Evolutionary conservation across 2,113 vertebrate species (phyloP), one percentile per base, ranked within the genome.

Genomic region (Lophius piscatorius): DNA sequence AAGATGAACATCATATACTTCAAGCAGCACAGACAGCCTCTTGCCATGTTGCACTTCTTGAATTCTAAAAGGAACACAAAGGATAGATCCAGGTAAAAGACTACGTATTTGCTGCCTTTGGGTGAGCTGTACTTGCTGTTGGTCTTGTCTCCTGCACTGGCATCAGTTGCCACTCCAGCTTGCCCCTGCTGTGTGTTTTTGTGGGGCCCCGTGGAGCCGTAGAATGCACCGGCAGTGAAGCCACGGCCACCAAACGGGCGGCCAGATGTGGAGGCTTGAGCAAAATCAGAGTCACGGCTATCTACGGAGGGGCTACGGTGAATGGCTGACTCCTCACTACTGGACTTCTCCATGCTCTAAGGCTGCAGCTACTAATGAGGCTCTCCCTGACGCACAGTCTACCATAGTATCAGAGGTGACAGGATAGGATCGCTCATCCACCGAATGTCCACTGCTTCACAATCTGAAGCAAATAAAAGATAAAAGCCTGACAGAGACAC

Each of bases 21-120:
- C 91, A 99, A 91, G 90, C 96, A 98, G 94, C 96, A 98, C 72
- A 99, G 91, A 87, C 96, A 98, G 91, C 96, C 96, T 81, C 95
- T 91, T 74, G 97, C 97, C 97, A 99, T 99, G 95, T 96, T 98
- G 95, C 94, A 98, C 96, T 96, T 98, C 94, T 98, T 98, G 93
- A 99, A 99, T 91, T 99, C 97, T 98, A 99, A 90, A 90, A 99
- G 96, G 93, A 99, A 98, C 92, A 98, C 96, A 98, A 99, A 98
- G 76, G 97, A 99, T 92, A 99, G 92, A 92, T 99, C 97, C 95
- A 99, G 94, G 91, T 99, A 99, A 98, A 99, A 98, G 80, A 99
- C 97, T 78, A 99, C 94, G 84, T 98, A 99, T 90, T 98, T 98
- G 94, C 95, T 96, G 91, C 95, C 93, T 88, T 94, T 96, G 76